Conservation (phyloP, 2,888 invertebrate species). For the Tanytarsus gracilentus region DNA sequence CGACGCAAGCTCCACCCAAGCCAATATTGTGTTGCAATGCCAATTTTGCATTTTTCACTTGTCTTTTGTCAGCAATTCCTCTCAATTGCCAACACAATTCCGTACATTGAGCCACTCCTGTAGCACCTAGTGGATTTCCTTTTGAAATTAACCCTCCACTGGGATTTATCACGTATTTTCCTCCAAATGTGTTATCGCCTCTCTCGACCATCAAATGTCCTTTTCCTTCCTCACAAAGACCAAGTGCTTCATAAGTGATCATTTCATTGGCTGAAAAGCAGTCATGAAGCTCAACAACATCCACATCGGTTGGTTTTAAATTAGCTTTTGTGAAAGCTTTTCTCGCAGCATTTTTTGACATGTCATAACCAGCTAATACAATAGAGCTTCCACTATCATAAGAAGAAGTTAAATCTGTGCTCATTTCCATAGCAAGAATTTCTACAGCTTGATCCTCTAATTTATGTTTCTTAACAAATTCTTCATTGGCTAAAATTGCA, state of each 20-base stretch:
- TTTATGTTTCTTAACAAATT: slow-evolving; percentile 74
- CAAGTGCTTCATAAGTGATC: slow-evolving; percentile 93
- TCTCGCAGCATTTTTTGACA: slow-evolving; percentile 77
- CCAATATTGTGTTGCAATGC: slow-evolving; percentile 96
- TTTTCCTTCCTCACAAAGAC: slow-evolving; percentile 80
- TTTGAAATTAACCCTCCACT: slow-evolving; percentile 99
- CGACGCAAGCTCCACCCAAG: slow-evolving; percentile 88
- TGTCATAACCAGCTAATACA: slow-evolving; percentile 73
- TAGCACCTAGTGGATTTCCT: slow-evolving; percentile 95
- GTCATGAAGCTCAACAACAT: slow-evolving; percentile 94
- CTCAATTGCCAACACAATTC: slow-evolving; percentile 82
- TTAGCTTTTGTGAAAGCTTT: slow-evolving; percentile 66
- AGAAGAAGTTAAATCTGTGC: slow-evolving; percentile 79
- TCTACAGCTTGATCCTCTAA: slow-evolving; percentile 84
- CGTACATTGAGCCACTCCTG: slow-evolving; percentile 82
- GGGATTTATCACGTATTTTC: slow-evolving; percentile 95
- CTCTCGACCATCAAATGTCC: slow-evolving; percentile 87
- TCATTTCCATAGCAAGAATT: slow-evolving; percentile 94
- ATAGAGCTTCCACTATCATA: slow-evolving; percentile 50
- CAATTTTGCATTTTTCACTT: slow-evolving; percentile 60
- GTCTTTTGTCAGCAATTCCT: slow-evolving; percentile 67
- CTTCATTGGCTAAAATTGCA: slow-evolving; percentile 82
- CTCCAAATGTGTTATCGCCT: slow-evolving; percentile 88
- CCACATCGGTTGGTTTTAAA: slow-evolving; percentile 67
- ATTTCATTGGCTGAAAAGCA: slow-evolving; percentile 97